Percentiles rank a stretch among this genome's conserved stretches.
These are phyloP conservation scores for Montipora foliosa DNA, from an alignment of 64 coral and sea anemone genomes.

Conservation along the genomic window DNA sequence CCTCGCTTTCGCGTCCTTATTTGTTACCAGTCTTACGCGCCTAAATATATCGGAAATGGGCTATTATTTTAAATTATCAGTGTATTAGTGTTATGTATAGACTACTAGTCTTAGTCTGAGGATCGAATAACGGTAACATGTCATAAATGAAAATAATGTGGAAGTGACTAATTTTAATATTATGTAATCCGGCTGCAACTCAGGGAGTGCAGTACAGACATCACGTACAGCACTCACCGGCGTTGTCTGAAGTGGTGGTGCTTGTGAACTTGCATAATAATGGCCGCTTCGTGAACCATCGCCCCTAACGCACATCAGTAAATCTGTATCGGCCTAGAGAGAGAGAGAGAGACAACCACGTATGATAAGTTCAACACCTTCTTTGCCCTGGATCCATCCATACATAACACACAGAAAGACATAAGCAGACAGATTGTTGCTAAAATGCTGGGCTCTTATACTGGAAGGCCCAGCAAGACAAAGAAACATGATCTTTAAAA, in stretches of 20 bases:
- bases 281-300: not conserved
- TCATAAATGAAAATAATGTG: too few relatives aligned
- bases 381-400: not conserved
- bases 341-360: not conserved
- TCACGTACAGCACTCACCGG: not conserved
- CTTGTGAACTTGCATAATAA: constrained; percentile 6
- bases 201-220: too few relatives aligned
- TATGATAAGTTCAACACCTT: not conserved
- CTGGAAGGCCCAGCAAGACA: too few relatives aligned
- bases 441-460: not conserved
- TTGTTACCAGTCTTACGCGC: too few relatives aligned
- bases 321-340: not conserved
- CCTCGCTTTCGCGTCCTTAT: too few relatives aligned
- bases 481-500: too few relatives aligned
- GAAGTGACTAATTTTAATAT: not conserved
- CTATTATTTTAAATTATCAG: too few relatives aligned
- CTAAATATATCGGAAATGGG: too few relatives aligned
- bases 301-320: not conserved
- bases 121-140: too few relatives aligned
- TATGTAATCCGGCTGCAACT: too few relatives aligned
- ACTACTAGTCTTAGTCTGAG: too few relatives aligned
- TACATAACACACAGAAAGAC: not conserved
- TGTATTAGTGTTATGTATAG: too few relatives aligned
- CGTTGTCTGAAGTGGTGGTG: not conserved
- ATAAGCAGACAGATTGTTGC: not conserved